Evolutionary conservation across 1,140 invertebrate genomes (phyloP).

Genomic region (Chrysomallon squamiferum): DNA sequence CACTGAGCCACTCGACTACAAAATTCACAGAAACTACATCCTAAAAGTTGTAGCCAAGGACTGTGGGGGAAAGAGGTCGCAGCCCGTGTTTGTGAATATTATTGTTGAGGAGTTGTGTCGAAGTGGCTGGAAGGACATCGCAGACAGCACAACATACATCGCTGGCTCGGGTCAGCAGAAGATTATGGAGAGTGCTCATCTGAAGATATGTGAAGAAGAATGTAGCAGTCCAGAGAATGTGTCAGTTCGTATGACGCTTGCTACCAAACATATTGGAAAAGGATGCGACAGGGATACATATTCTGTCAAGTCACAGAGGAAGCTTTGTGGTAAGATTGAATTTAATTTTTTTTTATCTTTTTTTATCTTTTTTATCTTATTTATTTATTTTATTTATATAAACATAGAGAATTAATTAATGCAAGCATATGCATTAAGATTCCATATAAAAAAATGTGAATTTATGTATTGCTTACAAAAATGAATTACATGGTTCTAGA

Average conservation of each 20-base stretch:
- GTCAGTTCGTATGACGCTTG: constrained; percentile 73
- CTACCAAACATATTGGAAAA: constrained; percentile 83
- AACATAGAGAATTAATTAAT: no score
- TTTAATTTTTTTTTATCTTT: neutral
- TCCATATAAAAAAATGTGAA: neutral
- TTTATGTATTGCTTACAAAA: neutral
- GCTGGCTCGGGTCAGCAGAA: constrained; percentile 80
- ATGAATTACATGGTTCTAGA: no score
- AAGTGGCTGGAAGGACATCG: constrained; percentile 82
- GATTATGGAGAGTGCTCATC: constrained; percentile 83
- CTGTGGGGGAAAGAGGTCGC: constrained; percentile 85
- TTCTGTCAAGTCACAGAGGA: constrained; percentile 85
- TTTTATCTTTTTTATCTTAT: neutral
- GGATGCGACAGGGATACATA: constrained; percentile 94
- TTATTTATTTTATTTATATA: neutral
- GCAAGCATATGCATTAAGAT: neutral
- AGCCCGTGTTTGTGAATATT: constrained; percentile 92
- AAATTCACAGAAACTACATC: constrained; percentile 92
- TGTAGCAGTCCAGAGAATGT: constrained; percentile 71
- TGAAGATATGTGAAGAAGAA: constrained; percentile 87
- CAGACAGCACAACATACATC: constrained; percentile 89
- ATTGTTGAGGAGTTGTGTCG: constrained; percentile 82
- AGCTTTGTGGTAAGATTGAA: constrained; percentile 77
- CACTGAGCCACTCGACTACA: constrained; percentile 89
- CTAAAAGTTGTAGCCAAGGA: constrained; percentile 93